Conservation (phyloP, 2,888 invertebrate genomes). For the Tolmerus cingulatus region DNA sequence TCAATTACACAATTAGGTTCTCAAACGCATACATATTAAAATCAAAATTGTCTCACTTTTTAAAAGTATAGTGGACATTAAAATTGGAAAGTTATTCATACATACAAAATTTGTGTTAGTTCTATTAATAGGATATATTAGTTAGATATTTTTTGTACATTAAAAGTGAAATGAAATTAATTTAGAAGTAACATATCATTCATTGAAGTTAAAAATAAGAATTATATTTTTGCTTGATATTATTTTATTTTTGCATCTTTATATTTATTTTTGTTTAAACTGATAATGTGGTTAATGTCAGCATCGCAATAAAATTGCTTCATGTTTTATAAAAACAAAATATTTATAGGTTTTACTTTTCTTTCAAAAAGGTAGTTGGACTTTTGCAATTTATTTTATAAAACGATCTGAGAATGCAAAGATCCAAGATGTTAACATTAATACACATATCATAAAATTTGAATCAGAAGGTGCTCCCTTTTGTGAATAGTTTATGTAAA, state of each 20-base stretch:
- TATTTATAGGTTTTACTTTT: background rate
- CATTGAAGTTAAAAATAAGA: background rate
- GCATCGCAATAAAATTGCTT: background rate
- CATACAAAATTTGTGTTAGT: too few relatives aligned
- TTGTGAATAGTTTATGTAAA: constrained; percentile 19
- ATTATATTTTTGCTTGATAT: background rate
- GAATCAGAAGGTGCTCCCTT: constrained; percentile 54
- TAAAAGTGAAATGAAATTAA: background rate
- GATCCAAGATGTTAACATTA: background rate
- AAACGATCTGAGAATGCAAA: background rate
- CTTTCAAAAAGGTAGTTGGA: background rate
- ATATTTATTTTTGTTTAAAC: background rate
- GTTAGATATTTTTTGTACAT: background rate
- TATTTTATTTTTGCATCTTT: background rate
- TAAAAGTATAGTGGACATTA: too few relatives aligned
- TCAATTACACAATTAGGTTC: too few relatives aligned
- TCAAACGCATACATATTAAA: too few relatives aligned
- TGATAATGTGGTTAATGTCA: background rate
- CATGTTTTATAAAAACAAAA: background rate
- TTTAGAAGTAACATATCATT: background rate
- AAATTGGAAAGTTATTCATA: too few relatives aligned
- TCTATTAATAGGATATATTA: too few relatives aligned
- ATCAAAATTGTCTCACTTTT: too few relatives aligned
- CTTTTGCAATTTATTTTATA: background rate
- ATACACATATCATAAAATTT: background rate